Conservation (phyloP, 1,140 invertebrate genomes). For the Bombus confusus region DNA sequence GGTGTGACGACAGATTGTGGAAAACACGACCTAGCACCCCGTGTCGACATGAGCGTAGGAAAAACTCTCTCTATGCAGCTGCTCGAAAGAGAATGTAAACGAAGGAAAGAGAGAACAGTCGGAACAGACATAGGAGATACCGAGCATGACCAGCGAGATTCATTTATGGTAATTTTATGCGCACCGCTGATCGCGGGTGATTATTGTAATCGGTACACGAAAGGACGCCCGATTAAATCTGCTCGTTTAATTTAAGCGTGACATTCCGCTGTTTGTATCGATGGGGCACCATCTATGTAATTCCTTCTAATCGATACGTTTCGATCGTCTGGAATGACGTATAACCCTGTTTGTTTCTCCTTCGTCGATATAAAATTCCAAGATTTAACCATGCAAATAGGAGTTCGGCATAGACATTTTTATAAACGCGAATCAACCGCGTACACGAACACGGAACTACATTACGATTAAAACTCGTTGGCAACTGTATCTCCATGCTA, state of each 20-base stretch:
- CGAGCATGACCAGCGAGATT: constrained; percentile 43
- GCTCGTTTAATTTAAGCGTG: constrained; percentile 60
- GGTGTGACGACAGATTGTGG: constrained; percentile 23
- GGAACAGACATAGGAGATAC: constrained; percentile 40
- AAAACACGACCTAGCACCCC: background rate
- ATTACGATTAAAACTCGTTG: constrained; percentile 3
- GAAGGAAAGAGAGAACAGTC: background rate
- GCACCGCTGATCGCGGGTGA: constrained; percentile 62
- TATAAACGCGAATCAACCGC: background rate
- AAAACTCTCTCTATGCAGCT: constrained; percentile 6
- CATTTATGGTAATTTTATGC: constrained; percentile 72
- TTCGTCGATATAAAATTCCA: background rate
- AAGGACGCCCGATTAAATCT: constrained; percentile 68
- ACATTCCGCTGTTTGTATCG: background rate
- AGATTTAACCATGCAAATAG: background rate
- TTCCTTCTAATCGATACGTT: background rate
- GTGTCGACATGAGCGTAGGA: too few relatives aligned
- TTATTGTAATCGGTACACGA: constrained; percentile 67
- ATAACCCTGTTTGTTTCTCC: too few relatives aligned
- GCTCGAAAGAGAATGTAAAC: background rate
- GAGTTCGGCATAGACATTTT: background rate
- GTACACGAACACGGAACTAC: constrained; percentile 21
- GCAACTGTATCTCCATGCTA: background rate
- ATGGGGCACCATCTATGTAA: background rate
- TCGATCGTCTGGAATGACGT: background rate